Evolutionary conservation across 1,140 invertebrate genomes (phyloP).

Genomic region (Eupeodes corollae): DNA sequence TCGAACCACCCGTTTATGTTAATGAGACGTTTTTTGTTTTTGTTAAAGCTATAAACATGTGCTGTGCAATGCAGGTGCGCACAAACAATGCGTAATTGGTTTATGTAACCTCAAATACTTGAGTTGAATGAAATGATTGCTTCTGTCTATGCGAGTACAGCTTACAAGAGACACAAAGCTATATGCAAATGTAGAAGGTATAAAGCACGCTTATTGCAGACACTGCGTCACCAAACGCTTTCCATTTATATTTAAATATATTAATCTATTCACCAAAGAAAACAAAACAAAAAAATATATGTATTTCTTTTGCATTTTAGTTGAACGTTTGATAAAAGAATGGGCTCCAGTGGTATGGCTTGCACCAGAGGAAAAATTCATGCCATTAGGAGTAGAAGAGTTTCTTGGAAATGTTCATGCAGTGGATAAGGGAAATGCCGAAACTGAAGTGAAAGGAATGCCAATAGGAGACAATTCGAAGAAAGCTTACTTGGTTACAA

Average conservation of each 20-base stretch:
- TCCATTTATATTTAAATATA: background rate
- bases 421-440: conserved; percentile 24
- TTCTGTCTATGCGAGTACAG: no score
- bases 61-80: no score
- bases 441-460: conserved; percentile 19
- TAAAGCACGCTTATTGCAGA: no score
- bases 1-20: no score
- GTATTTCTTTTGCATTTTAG: conserved; percentile 23
- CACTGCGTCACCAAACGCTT: background rate
- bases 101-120: no score
- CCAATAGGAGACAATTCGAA: conserved; percentile 33
- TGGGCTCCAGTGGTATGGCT: conserved; percentile 56
- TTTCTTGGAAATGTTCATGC: conserved; percentile 47
- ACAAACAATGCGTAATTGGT: no score
- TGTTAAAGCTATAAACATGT: no score
- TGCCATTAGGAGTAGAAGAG: conserved; percentile 47
- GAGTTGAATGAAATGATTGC: no score
- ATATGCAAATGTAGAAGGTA: no score
- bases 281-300: background rate
- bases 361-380: conserved; percentile 49
- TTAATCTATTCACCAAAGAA: background rate
- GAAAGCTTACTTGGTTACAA: conserved; percentile 43
- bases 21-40: no score
- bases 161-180: no score
- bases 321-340: conserved; percentile 40